phyloP scores from a whole-genome alignment of 2,113 vertebrate genomes.

The Mus spicilegus region DNA sequence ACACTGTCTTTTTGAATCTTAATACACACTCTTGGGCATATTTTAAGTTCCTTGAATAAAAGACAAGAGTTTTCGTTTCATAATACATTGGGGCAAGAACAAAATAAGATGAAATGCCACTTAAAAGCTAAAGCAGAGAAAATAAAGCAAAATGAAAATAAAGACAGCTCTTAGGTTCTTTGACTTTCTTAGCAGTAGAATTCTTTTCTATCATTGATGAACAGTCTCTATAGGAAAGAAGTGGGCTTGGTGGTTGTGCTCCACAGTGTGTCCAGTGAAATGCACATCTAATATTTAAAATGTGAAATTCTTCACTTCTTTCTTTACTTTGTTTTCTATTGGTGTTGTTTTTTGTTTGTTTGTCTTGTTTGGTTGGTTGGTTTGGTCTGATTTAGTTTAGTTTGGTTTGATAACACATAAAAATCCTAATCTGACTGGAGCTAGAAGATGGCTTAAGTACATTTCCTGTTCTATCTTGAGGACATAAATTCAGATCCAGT shows the following conservation, averaged over 20 bases:
- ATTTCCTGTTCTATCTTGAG: too few relatives aligned
- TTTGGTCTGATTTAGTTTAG: neutral
- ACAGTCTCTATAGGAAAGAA: neutral
- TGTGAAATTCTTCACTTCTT: neutral
- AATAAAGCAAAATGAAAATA: neutral
- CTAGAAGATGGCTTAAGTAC: neutral
- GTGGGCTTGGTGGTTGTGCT: neutral
- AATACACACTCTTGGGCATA: neutral
- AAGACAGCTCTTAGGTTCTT: neutral
- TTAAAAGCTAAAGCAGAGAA: neutral
- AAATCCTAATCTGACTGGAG: too few relatives aligned
- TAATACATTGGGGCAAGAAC: neutral
- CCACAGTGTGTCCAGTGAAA: neutral
- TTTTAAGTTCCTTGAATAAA: constrained; percentile 31
- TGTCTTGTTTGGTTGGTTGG: neutral
- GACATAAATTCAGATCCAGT: neutral
- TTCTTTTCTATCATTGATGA: neutral
- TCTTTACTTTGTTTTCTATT: neutral
- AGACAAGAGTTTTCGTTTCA: neutral
- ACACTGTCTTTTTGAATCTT: neutral
- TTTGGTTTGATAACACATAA: neutral
- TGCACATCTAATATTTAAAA: neutral
- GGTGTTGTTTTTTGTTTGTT: neutral
- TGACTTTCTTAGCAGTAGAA: neutral
- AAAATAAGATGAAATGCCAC: neutral